Conservation (phyloP, 2,797 vertebrate genomes). For the Rhyacichthys aspro region DNA sequence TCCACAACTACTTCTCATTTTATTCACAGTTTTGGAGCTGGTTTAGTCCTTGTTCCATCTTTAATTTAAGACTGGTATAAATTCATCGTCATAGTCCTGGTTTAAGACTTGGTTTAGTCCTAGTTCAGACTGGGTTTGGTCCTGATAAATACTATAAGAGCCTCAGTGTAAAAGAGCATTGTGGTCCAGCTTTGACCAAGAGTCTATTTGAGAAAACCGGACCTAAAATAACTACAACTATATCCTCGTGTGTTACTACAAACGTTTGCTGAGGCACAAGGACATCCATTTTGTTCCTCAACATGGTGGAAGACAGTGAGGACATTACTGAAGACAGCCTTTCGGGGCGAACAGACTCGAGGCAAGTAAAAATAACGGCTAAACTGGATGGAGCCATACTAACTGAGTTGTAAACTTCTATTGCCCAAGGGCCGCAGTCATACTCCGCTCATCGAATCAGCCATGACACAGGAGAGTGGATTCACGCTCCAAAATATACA, state of each 20-base stretch:
- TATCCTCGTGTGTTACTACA: too few species aligned
- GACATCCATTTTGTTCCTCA: slow-evolving; percentile 59
- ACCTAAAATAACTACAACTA: too few species aligned
- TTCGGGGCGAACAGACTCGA: slow-evolving; percentile 17
- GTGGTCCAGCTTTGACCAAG: not conserved
- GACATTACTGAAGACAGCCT: slow-evolving; percentile 29
- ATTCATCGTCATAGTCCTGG: too few species aligned
- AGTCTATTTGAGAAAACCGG: not conserved
- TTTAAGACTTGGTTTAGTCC: too few species aligned
- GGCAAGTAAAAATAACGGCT: slow-evolving; percentile 36
- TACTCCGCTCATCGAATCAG: slow-evolving; percentile 62
- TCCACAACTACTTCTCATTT: too few species aligned
- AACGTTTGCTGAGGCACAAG: not conserved
- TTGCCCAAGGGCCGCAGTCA: slow-evolving; percentile 48
- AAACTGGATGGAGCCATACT: slow-evolving; percentile 45
- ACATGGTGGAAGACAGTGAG: slow-evolving; percentile 34
- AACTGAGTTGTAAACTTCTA: slow-evolving; percentile 71
- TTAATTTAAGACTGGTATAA: too few species aligned
- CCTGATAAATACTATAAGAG: not conserved
- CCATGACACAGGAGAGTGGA: slow-evolving; percentile 34
- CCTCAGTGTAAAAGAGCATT: not conserved
- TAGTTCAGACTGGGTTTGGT: not conserved
- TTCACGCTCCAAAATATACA: slow-evolving; percentile 31
- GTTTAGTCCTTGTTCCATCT: too few species aligned
- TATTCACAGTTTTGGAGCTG: too few species aligned